Evolutionary conservation across 2,797 vertebrate genomes (phyloP), one percentile per base, ranked within the genome.

Genomic region (Pantherophis vulpinus): DNA sequence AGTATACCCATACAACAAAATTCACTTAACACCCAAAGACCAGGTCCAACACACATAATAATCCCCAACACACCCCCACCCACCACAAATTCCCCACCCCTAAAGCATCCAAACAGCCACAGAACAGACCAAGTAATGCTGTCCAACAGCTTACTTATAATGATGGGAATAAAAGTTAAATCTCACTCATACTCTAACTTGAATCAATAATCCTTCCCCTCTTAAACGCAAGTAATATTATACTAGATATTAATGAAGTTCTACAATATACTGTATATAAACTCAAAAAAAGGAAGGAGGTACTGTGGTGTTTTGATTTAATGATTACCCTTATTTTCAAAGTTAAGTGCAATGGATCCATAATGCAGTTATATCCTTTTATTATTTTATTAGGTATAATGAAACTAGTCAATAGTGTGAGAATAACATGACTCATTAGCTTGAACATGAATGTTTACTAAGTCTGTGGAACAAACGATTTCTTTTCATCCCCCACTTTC

Each of bases 341-440:
- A 59, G 61, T 94, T 89, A 63, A 86, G 70, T 86, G 59, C 5
- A 66, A 47, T 55, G 47, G 37, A 56, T 66, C 87, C 37, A 66
- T 93, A 89, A 89, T 91, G 60, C 37, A 66, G 7, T 91, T 93
- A 54, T 86, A 88, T 89, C 66, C 25, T 93, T 95, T 90, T 93
- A 92, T 96, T 94, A 94, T 91, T 93, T 86, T 86, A 60, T 2
- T 0, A 0, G 93, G 55, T 87, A 91, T 91, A 91, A 95, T 91
- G 74, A 61, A 94, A 88, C 59, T 27, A 56, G 56, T 74, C 60
- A 91, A 58, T 42, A 86, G 54, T 92, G 29, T n/a, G 83, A 92
- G 92, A 83, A 92, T 60, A 37, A 47, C 88, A 88, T 9, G 1
- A 79, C 93, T 86, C 61, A 93, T 90, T 88, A n/a, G 63, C 93